Base-by-base conservation (phyloP, 1,140 invertebrate species). In the Habropoda laboriosa region DNA sequence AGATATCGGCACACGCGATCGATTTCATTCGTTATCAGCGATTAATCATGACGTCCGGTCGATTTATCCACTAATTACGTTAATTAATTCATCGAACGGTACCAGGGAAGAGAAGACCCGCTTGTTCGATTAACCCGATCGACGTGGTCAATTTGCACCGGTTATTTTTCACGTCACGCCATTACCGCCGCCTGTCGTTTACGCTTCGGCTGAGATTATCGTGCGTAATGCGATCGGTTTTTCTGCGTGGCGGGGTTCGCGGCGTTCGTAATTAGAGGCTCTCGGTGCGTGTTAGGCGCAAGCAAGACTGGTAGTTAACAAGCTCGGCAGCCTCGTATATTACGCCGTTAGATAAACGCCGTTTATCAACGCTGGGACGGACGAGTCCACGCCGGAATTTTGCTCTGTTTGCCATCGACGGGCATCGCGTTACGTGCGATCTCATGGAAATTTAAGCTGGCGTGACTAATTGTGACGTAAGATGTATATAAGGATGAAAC, bases 51-150 rank as follows among this genome's bases (percentile, higher is more conserved):
- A 89, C 88, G 72, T 64, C 42, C 12, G n/a, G 35, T 61, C 47
- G 79, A 89, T 89, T 90, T 89, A 89, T 82, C 35, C 82, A 76
- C 85, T 89, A 89, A 90, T 89, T 89, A 89, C 85, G 74, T 60
- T 89, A 89, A 89, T 90, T 89, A 89, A 89, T 90, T 89, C 86
- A 87, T 89, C 81, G 51, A 51, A 66, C n/a, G 32, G 42, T 7
- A 21, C 2, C 8, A n/a, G n/a, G 27, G 27, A 27, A 16, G 13
- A n/a, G n/a, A 24, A 24, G 7, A 24, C n/a, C 16, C 42, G 32
- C 2, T 12, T 12, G 5, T 35, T 32, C 72, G 72, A 74, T 74
- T 63, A 64, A 38, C 35, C 7, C 72, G 73, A 67, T 42, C 61
- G 61, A 55, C 49, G 47, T 38, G 73, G 38, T 66, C 73, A 51